Evolutionary conservation across 2,888 invertebrate species (phyloP).

Genomic region (Electrophaes corylata): DNA sequence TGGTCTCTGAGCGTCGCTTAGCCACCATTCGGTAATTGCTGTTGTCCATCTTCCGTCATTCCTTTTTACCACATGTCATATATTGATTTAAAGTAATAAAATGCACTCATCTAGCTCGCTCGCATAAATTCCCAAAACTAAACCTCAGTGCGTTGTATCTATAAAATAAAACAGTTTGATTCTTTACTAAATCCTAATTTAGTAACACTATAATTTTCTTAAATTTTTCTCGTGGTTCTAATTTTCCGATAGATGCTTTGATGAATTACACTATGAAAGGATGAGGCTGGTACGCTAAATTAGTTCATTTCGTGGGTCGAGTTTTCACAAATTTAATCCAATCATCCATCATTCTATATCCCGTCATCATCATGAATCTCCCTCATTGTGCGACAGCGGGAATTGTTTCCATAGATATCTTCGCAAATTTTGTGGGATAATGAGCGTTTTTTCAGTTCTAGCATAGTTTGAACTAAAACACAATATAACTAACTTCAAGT

Average conservation of each 20-base stretch:
- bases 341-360: constrained; percentile 47
- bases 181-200: background rate
- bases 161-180: no score
- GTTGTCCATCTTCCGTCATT: no score
- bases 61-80: no score
- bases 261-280: no score
- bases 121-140: no score
- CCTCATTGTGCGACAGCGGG: constrained; percentile 35
- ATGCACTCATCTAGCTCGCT: no score
- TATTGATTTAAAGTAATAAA: no score
- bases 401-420: constrained; percentile 38
- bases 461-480: background rate
- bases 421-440: background rate
- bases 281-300: constrained; percentile 10
- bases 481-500: no score
- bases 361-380: constrained; percentile 49
- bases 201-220: background rate
- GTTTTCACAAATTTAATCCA: constrained; percentile 32
- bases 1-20: no score
- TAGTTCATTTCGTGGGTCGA: constrained; percentile 10
- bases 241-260: constrained; percentile 18
- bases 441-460: background rate
- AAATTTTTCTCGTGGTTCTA: background rate
- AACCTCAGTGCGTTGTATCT: no score
- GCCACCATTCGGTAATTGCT: no score